Evolutionary conservation across 2,888 invertebrate species (phyloP), one percentile per base, ranked within the genome.

Genomic region (Thera obeliscata): DNA sequence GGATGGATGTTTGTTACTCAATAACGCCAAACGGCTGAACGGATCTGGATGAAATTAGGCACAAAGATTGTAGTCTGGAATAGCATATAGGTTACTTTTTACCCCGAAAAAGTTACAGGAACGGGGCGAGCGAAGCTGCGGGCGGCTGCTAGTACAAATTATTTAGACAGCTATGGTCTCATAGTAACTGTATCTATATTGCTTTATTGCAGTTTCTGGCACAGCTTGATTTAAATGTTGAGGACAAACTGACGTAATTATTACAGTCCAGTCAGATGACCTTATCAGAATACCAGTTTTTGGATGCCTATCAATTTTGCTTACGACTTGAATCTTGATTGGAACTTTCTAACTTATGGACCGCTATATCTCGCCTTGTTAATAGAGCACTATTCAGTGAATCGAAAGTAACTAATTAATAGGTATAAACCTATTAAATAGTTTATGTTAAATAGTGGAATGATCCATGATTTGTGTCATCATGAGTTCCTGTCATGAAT

Each of bases 151-250:
- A 35, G 22, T 61, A 46, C 12, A 11, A 11, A 33, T n/a, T 64
- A 7, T 38, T 49, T 46, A 3, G 8, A 9, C 58, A 58, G 33
- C 49, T 61, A 46, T 55, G 54, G 57, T 50, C 22, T 56, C 64
- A 54, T 64, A 64, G 57, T 54, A 49, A 55, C 52, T 52, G 36
- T 35, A 61, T 49, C 35, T 57, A 50, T 56, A 7, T 7, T 9
- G 50, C 9, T 80, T 81, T 76, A 81, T 66, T 77, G 75, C 73
- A 72, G 73, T 62, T 77, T 78, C 73, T 79, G 79, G 74, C 76
- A 74, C 69, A 69, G 70, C 63, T 63, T 61, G 63, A 63, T 74
- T 72, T 76, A 77, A 81, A 83, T 81, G 81, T 81, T 79, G 79
- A 81, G 81, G 82, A 78, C 82, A 66, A 41, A 54, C 56, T 69